Evolutionary conservation across 37 sponge, comb jelly and placozoan genomes (phyloP).

Genomic region (Corticium candelabrum): DNA sequence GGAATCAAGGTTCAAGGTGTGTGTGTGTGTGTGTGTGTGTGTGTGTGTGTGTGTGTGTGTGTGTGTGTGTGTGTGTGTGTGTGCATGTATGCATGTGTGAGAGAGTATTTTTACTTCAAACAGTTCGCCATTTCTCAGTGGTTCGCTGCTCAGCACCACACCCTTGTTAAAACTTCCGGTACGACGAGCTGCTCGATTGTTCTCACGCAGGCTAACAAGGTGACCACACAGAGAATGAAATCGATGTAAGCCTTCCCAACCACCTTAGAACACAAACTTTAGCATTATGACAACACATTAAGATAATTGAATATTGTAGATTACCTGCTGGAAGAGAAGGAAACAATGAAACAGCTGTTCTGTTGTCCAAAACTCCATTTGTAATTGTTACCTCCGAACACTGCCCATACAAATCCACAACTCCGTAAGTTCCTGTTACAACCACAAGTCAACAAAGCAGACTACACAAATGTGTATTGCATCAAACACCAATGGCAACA

Average conservation of each 20-base stretch:
- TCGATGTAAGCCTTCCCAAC: not conserved
- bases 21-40: too few relatives aligned
- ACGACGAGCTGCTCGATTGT: not conserved
- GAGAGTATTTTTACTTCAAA: constrained; percentile 8
- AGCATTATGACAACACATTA: not conserved
- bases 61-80: too few relatives aligned
- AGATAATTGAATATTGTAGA: not conserved
- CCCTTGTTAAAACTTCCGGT: constrained; percentile 19
- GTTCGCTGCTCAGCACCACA: constrained; percentile 17
- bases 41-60: too few relatives aligned
- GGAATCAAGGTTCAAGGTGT: too few relatives aligned
- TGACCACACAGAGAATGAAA: not conserved
- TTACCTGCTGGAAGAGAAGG: too few relatives aligned
- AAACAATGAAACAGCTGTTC: too few relatives aligned
- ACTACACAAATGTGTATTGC: not conserved
- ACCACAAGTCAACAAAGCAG: not conserved
- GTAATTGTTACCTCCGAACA: not conserved
- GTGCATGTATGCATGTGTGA: not conserved
- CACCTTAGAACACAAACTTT: not conserved
- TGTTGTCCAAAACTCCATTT: too few relatives aligned
- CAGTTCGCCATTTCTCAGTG: constrained; percentile 15
- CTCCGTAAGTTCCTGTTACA: not conserved
- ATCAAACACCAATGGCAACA: too few relatives aligned
- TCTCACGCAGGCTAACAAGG: not conserved
- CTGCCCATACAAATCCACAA: not conserved